phyloP scores from a whole-genome alignment of 2,888 invertebrate species.

The Cataglyphis cursor region DNA sequence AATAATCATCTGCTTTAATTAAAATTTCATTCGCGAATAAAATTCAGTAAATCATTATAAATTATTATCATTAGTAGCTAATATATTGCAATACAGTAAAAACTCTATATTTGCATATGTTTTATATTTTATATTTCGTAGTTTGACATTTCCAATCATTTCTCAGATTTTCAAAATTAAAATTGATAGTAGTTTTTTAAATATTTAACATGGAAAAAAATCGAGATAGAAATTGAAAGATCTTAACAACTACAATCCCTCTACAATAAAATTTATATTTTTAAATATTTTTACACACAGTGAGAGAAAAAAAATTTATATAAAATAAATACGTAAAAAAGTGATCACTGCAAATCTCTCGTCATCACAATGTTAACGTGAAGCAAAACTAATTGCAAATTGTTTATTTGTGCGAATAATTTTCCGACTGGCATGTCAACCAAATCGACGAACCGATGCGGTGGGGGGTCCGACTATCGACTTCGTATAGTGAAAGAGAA shows the following conservation, averaged over 20 bases:
- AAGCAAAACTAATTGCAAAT: constrained; percentile 14
- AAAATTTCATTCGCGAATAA: neutral
- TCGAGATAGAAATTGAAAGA: no score
- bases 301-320: neutral
- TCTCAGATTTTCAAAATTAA: neutral
- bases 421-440: neutral
- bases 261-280: neutral
- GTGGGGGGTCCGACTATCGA: neutral
- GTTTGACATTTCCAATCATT: neutral
- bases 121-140: neutral
- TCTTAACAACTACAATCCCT: neutral
- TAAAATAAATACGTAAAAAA: neutral
- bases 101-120: neutral
- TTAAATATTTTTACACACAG: neutral
- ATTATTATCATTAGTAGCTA: neutral
- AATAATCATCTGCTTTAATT: neutral
- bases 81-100: neutral
- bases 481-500: constrained; percentile 27
- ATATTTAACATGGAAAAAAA: neutral
- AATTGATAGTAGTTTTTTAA: neutral
- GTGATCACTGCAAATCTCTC: neutral
- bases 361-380: neutral
- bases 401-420: constrained; percentile 30
- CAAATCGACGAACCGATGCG: neutral
- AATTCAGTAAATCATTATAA: neutral